Conservation (phyloP, 2,797 vertebrate genomes). For the Danio kyathit region DNA sequence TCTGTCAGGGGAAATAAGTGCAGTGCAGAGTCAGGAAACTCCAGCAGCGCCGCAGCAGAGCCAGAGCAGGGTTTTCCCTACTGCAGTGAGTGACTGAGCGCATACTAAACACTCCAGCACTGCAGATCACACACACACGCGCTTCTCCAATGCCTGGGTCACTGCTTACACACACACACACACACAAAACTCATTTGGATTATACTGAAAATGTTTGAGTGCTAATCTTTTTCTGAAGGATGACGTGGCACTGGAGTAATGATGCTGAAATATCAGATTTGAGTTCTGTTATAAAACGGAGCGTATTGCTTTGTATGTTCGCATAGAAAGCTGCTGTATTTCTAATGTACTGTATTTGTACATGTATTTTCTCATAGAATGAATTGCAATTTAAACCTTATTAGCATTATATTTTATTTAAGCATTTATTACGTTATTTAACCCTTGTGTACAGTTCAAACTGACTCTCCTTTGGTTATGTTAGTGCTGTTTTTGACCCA, state of each 20-base stretch:
- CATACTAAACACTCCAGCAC: neutral
- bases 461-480: no score
- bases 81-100: conserved; percentile 33
- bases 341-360: neutral
- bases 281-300: neutral
- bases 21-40: conserved; percentile 61
- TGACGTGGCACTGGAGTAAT: neutral
- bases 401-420: no score
- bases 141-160: no score
- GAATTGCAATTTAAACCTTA: no score
- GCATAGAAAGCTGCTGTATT: neutral
- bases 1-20: conserved; percentile 55
- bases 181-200: no score
- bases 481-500: no score
- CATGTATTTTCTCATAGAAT: no score
- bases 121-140: neutral
- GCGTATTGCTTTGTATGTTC: neutral
- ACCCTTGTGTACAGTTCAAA: no score
- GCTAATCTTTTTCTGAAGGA: neutral
- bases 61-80: conserved; percentile 20
- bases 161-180: no score
- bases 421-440: no score
- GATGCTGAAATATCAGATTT: neutral
- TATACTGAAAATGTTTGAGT: neutral
- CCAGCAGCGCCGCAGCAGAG: conserved; percentile 27